phyloP scores from a whole-genome alignment of 2,113 vertebrate genomes.

The Orcinus orca region DNA sequence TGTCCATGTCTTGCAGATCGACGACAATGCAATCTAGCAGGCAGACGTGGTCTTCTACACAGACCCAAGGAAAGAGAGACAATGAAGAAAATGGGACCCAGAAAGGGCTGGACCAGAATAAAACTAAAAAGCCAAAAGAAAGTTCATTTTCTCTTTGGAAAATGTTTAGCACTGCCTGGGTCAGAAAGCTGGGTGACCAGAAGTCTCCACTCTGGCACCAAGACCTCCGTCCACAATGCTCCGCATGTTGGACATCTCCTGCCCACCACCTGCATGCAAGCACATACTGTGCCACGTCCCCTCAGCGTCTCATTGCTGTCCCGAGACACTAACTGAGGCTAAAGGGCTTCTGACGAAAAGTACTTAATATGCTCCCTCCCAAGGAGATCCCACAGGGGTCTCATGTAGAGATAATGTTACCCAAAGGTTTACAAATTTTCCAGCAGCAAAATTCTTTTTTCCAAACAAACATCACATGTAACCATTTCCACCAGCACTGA shows the following conservation, averaged over 20 bases:
- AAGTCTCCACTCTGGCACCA: neutral
- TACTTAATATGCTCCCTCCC: neutral
- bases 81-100: neutral
- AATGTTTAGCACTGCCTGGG: neutral
- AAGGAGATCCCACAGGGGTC: neutral
- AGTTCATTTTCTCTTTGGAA: neutral
- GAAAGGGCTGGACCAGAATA: neutral
- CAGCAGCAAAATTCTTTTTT: neutral
- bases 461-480: neutral
- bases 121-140: neutral
- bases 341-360: neutral
- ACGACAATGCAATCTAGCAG: slow-evolving; percentile 95
- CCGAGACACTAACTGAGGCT: neutral
- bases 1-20: slow-evolving; percentile 97
- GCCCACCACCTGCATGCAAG: neutral
- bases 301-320: neutral
- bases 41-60: slow-evolving; percentile 90
- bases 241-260: fast-evolving
- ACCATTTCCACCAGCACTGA: neutral
- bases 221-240: fast-evolving
- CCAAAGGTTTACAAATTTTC: neutral
- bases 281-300: neutral
- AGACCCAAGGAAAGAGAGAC: slow-evolving; percentile 20
- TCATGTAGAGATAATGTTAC: neutral
- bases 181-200: neutral